A percentile compares a stretch with the other conserved stretches of the same genome.
Evolutionary conservation across 2,797 vertebrate species (phyloP).

Genomic region (Cottoperca gobio): DNA sequence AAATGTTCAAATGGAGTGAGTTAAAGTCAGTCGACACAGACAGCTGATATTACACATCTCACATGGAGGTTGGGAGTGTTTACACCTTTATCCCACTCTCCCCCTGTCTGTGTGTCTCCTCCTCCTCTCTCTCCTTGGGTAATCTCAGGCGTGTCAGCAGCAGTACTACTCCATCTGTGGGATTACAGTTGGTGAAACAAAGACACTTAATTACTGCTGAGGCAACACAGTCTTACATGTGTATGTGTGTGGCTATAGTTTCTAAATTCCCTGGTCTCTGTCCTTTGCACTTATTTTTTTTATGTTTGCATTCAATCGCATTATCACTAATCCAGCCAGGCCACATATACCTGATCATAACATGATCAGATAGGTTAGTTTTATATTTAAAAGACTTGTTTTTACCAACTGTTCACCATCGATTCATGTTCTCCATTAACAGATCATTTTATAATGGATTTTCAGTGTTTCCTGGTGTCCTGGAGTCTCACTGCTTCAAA

Average conservation of each 20-base stretch:
- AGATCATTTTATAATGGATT: constrained; percentile 73
- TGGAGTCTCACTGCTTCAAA: constrained; percentile 57
- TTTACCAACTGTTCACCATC: constrained; percentile 32
- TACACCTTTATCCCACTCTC: constrained; percentile 37
- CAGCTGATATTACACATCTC: constrained; percentile 20
- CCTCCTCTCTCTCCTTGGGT: constrained; percentile 46
- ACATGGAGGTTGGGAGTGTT: constrained; percentile 42
- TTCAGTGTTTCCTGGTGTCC: constrained; percentile 66
- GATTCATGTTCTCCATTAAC: constrained; percentile 68
- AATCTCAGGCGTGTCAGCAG: constrained; percentile 75
- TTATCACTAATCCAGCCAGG: constrained; percentile 39
- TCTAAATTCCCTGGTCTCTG: constrained; percentile 37
- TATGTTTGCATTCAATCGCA: constrained; percentile 26
- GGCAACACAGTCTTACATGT: constrained; percentile 51
- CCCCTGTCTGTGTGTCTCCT: constrained; percentile 11
- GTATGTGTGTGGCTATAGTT: constrained; percentile 30
- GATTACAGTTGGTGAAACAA: constrained; percentile 78
- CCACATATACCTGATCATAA: constrained; percentile 15
- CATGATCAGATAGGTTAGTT: constrained; percentile 16
- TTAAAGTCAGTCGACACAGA: constrained; percentile 4
- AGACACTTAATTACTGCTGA: constrained; percentile 78
- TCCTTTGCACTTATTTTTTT: constrained; percentile 30
- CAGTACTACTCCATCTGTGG: constrained; percentile 70
- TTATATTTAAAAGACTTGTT: constrained; percentile 37
- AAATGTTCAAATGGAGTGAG: background rate